Base-by-base conservation (phyloP, 2,888 invertebrate species). In the Melanotus villosus region DNA sequence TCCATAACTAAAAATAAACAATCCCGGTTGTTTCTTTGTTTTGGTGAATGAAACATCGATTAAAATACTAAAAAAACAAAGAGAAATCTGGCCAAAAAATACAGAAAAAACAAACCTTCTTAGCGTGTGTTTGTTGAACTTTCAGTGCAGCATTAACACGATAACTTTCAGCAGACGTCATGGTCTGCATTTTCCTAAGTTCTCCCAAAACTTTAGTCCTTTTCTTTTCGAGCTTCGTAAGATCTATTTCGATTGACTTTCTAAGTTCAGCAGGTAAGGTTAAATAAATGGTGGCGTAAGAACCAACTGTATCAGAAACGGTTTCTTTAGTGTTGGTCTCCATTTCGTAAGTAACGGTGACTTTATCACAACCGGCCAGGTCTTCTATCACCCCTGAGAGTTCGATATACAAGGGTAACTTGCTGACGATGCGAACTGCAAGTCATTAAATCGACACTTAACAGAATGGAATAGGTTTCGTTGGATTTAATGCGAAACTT, bases 161-260 rank as follows among this genome's bases (percentile, higher is more conserved):
- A 68, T 84, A 84, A 12, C 76, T 79, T 34, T 76, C 76, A 0
- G 76, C 77, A 0, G 76, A 75, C 7, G 80, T 78, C 74, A 80
- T 80, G 45, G 76, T 77, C 36, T 77, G 77, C 68, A 85, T 72
- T 73, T 82, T 84, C 19, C 77, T 78, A 57, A 85, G 71, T 71
- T 85, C 83, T 43, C 77, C 79, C 12, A 75, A 18, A 38, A 85
- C 68, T 75, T 84, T 85, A 36, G 73, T 75, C 68, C 78, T 79
- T 66, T 83, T 84, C 72, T 73, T 77, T 30, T 79, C 76, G 60
- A 83, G 74, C 75, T 82, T 81, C 3, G 75, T 71, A 34, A 75
- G 58, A 75, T 84, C 82, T 34, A 81, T 65, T 36, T 78, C 75
- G 26, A 84, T 67, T 5, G 76, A 62, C 43, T 73, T 75, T 65